phyloP scores from a whole-genome alignment of 2,113 vertebrate genomes.

The Uria aalge region DNA sequence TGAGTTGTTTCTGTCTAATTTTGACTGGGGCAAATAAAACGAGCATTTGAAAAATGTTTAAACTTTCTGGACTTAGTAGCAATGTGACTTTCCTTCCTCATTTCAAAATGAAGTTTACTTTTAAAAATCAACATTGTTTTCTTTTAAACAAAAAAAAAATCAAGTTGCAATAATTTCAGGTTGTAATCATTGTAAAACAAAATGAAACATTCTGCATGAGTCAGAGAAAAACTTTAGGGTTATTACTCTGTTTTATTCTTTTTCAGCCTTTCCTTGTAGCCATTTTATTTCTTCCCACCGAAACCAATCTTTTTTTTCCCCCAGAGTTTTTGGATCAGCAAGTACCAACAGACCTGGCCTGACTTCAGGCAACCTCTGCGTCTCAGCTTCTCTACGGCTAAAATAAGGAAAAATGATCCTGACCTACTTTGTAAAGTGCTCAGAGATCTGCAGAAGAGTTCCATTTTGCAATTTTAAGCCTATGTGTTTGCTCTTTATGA shows the following conservation, averaged over 20 bases:
- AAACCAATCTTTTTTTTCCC: background rate
- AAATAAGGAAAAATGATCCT: background rate
- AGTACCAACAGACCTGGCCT: background rate
- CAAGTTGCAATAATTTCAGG: background rate
- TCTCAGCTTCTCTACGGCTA: background rate
- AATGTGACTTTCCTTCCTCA: background rate
- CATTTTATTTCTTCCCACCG: background rate
- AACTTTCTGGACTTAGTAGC: background rate
- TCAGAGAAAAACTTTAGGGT: background rate
- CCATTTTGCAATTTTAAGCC: accelerated
- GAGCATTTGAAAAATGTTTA: background rate
- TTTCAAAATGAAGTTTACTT: background rate
- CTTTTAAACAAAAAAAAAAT: background rate
- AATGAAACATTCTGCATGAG: background rate
- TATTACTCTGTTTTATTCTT: background rate
- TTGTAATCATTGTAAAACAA: background rate
- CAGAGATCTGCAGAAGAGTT: background rate
- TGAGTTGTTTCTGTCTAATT: background rate
- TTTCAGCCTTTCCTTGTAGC: background rate
- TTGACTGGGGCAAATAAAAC: background rate
- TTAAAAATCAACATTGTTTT: background rate
- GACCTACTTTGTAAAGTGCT: background rate
- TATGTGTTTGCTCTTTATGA: accelerated
- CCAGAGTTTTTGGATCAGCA: background rate
- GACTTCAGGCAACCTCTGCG: background rate